A percentile compares a stretch with the other conserved stretches of the same genome.
phyloP scores from a whole-genome alignment of 2,888 invertebrate species.

The Rapana venosa region DNA sequence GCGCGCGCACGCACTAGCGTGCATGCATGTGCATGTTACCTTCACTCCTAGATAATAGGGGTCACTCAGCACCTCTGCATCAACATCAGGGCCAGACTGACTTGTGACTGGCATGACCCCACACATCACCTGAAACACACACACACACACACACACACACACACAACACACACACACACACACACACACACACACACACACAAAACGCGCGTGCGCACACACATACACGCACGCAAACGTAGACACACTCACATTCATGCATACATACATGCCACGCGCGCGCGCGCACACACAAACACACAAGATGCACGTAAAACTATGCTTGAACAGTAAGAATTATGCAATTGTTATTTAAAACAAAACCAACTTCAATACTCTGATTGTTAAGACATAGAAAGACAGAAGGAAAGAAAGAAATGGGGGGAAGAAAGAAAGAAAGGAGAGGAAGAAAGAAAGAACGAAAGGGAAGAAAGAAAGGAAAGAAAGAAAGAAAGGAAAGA shows the following conservation, averaged over 20 bases:
- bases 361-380: no score
- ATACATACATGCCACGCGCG: not conserved
- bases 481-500: no score
- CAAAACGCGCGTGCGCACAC: not conserved
- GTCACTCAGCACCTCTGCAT: slow-evolving; percentile 46
- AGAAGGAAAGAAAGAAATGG: no score
- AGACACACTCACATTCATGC: not conserved
- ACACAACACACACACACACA: slow-evolving; percentile 9
- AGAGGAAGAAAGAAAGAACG: no score
- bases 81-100: not conserved
- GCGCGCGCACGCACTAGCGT: no score
- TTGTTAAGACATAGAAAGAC: no score
- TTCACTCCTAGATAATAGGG: slow-evolving; percentile 55
- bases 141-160: not conserved
- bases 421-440: no score
- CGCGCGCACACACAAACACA: not conserved
- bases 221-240: not conserved
- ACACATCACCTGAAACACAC: slow-evolving; percentile 43
- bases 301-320: no score
- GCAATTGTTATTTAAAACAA: no score
- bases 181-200: slow-evolving; percentile 15
- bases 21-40: slow-evolving; percentile 40
- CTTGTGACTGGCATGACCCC: slow-evolving; percentile 26
- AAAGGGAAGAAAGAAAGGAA: no score
- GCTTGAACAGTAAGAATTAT: no score